phyloP scores from a whole-genome alignment of 2,888 invertebrate genomes.

The Gryllus longicercus region DNA sequence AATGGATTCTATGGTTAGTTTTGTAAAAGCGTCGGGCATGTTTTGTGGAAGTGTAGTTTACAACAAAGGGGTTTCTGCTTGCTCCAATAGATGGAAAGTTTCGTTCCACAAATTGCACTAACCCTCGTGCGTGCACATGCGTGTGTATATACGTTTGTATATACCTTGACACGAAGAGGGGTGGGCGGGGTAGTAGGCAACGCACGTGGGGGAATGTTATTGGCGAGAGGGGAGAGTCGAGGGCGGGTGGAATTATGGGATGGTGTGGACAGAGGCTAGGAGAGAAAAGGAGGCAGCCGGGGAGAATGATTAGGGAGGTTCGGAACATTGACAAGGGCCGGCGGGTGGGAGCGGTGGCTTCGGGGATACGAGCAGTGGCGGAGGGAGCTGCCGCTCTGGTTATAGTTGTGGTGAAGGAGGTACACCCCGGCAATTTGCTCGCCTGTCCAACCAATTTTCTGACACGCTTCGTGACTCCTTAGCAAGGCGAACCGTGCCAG shows the following conservation, averaged over 20 bases:
- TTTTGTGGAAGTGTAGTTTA: background rate
- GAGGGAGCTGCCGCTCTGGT: background rate
- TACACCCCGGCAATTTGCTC: background rate
- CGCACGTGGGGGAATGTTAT: background rate
- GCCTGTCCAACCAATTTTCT: background rate
- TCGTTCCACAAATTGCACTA: background rate
- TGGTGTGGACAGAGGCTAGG: background rate
- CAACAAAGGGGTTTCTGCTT: background rate
- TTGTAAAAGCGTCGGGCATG: too few relatives aligned
- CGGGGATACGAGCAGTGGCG: background rate
- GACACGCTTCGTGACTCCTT: background rate
- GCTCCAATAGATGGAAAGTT: background rate
- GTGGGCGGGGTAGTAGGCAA: background rate
- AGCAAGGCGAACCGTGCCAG: too few relatives aligned
- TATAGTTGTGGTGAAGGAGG: background rate
- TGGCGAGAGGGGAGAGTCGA: background rate
- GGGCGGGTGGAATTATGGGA: background rate
- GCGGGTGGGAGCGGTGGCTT: background rate
- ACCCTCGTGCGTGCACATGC: background rate
- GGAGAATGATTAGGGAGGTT: background rate
- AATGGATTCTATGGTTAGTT: too few relatives aligned
- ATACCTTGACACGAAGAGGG: background rate
- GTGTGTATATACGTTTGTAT: constrained; percentile 5
- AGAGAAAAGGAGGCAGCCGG: background rate
- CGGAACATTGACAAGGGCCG: background rate